Conservation (phyloP, 2,888 invertebrate genomes). For the Busseola fusca region DNA sequence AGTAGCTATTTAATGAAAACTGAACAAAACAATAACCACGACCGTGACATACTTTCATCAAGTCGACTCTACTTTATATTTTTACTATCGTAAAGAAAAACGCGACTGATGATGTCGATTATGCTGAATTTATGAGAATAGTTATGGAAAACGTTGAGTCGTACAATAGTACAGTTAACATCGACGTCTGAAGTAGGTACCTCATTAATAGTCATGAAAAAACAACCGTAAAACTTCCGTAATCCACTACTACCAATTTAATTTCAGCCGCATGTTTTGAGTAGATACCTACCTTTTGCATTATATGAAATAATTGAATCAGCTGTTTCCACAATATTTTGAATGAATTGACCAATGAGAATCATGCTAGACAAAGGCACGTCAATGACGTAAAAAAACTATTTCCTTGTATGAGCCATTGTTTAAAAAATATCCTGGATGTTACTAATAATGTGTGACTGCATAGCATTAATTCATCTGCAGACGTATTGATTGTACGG, state of each 20-base stretch:
- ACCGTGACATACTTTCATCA: slow-evolving; percentile 55
- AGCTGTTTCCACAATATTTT: slow-evolving; percentile 4
- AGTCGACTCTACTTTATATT: slow-evolving; percentile 35
- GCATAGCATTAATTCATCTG: slow-evolving; percentile 34
- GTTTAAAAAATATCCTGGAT: slow-evolving; percentile 21
- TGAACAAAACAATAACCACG: slow-evolving; percentile 31
- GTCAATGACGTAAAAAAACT: slow-evolving; percentile 37
- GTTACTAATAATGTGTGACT: slow-evolving; percentile 30
- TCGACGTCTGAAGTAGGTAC: slow-evolving; percentile 29
- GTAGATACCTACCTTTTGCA: background rate
- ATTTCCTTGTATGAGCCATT: slow-evolving; percentile 39
- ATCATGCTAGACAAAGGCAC: slow-evolving; percentile 28
- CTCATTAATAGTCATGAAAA: slow-evolving; percentile 25
- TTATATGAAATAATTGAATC: slow-evolving; percentile 9
- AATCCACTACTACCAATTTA: slow-evolving; percentile 4
- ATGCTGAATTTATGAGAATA: slow-evolving; percentile 38
- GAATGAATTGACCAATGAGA: slow-evolving; percentile 44
- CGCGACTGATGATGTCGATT: slow-evolving; percentile 44
- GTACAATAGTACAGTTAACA: slow-evolving; percentile 31
- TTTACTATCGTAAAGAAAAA: slow-evolving; percentile 48
- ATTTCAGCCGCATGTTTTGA: slow-evolving; percentile 24
- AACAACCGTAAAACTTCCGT: slow-evolving; percentile 18
- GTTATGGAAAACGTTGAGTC: slow-evolving; percentile 34
- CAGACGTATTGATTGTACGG: slow-evolving; percentile 47
- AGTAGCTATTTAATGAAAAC: slow-evolving; percentile 18